Evolutionary conservation across 2,888 invertebrate genomes (phyloP), one percentile per base, ranked within the genome.

Genomic region (Belgica antarctica): DNA sequence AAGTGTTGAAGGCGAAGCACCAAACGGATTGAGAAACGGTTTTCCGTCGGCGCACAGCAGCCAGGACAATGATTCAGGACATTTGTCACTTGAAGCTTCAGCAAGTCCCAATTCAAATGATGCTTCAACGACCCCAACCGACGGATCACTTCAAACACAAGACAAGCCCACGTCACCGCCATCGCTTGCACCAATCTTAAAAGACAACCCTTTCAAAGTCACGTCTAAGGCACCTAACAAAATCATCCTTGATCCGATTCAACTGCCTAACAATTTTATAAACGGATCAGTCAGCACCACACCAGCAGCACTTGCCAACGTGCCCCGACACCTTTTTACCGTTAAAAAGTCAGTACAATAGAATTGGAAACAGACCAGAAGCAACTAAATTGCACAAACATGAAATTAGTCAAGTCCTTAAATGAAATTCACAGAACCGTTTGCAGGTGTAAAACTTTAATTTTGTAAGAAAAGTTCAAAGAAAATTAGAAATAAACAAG

Each of bases 231-330:
- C 71, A 24, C 75, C 75, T 1, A 75, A 75, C 70, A 75, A 75
- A 72, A 74, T 76, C 4, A 75, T 75, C 62, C 70, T 76, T 28
- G 75, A 76, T 47, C 75, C 75, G 8, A 74, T 76, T 10, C 73
- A 74, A 63, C 73, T 74, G 17, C 73, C 75, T 3, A 71, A 31
- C 22, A 62, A 28, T 1, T 12, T 74, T 7, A 70, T 71, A 22
- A 72, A 72, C 4, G 65, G 71, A 8, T 63, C 70, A 12, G 72
- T 72, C 57, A 66, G 12, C 41, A 68, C 8, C 59, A 22, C 4
- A 10, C n/a, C 25, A 15, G n/a, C 10, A 2, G 19, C 27, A 57
- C 28, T 17, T 5, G 4, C 22, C 2, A 47, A 28, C 15, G 75
- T 75, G 36, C 75, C 75, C 8, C 71, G 72, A 70, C 75, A 75